These are phyloP conservation scores for Indicator maculatus DNA, from an alignment of 2,113 vertebrate species.

Conservation along the genomic window DNA sequence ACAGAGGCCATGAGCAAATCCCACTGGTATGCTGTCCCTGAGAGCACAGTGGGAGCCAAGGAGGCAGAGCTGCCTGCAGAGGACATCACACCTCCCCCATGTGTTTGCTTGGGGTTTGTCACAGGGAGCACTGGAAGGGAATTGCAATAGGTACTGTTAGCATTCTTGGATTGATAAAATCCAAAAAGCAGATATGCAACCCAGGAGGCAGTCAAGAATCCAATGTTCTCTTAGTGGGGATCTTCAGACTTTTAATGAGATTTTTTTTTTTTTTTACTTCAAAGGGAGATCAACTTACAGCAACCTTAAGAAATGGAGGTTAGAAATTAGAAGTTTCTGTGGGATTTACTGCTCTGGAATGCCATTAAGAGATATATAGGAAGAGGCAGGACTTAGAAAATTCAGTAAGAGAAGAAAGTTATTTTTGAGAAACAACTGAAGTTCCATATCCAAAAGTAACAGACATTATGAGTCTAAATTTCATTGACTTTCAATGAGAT, in stretches of 20 bases:
- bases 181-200: background rate
- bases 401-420: background rate
- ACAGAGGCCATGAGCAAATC: background rate
- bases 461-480: background rate
- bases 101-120: background rate
- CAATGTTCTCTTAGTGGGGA: background rate
- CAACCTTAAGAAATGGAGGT: conserved; percentile 16
- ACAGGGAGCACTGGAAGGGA: background rate
- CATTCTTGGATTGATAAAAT: background rate
- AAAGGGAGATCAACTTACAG: background rate
- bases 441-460: conserved; percentile 10
- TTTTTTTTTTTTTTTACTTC: conserved; percentile 5
- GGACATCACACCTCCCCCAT: background rate
- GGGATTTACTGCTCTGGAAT: conserved; percentile 15
- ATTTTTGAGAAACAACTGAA: conserved; percentile 18
- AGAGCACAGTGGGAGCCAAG: background rate
- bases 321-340: conserved; percentile 12
- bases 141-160: background rate
- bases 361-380: background rate
- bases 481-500: conserved; percentile 3
- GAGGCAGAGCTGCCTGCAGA: background rate
- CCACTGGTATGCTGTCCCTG: background rate
- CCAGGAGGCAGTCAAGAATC: background rate
- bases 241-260: conserved; percentile 38
- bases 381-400: background rate